Evolutionary conservation across 37 sponge, comb jelly and placozoan species (phyloP).

Genomic region (Cliona cf. orientalis): DNA sequence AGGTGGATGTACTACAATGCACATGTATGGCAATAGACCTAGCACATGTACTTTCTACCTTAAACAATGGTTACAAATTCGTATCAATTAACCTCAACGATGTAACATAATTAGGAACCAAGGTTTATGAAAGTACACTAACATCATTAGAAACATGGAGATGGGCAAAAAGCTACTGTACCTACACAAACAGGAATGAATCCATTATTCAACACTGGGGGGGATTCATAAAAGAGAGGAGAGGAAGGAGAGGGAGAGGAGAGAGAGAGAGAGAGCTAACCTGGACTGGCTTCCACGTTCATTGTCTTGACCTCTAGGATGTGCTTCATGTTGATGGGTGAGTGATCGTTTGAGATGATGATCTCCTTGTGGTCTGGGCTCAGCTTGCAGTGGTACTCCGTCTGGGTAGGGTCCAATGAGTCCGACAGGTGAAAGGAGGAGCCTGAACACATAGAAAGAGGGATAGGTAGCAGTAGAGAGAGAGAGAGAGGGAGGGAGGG

Average conservation of each 20-base stretch:
- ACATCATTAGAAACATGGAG: too few species aligned
- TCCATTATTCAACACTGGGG: too few species aligned
- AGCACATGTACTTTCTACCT: too few species aligned
- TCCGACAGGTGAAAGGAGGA: conserved; percentile 52
- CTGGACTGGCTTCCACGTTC: neutral
- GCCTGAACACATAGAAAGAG: conserved; percentile 9
- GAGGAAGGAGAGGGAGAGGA: neutral
- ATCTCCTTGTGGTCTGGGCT: conserved; percentile 59
- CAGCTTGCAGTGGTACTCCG: conserved; percentile 33
- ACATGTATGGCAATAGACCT: too few species aligned
- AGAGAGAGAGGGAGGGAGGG: conserved; percentile 18
- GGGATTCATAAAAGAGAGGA: neutral
- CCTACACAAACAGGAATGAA: too few species aligned
- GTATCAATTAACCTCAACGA: too few species aligned
- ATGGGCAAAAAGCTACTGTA: too few species aligned
- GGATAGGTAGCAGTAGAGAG: neutral
- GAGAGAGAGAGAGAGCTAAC: neutral
- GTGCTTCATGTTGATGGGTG: conserved; percentile 40
- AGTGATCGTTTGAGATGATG: conserved; percentile 41
- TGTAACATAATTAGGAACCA: too few species aligned
- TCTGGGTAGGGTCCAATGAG: conserved; percentile 9
- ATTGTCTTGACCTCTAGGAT: conserved; percentile 60
- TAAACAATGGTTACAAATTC: too few species aligned
- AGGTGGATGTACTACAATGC: too few species aligned
- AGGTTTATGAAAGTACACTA: too few species aligned